phyloP scores from a whole-genome alignment of 2,113 vertebrate species.

The Dicrurus megarhynchus region DNA sequence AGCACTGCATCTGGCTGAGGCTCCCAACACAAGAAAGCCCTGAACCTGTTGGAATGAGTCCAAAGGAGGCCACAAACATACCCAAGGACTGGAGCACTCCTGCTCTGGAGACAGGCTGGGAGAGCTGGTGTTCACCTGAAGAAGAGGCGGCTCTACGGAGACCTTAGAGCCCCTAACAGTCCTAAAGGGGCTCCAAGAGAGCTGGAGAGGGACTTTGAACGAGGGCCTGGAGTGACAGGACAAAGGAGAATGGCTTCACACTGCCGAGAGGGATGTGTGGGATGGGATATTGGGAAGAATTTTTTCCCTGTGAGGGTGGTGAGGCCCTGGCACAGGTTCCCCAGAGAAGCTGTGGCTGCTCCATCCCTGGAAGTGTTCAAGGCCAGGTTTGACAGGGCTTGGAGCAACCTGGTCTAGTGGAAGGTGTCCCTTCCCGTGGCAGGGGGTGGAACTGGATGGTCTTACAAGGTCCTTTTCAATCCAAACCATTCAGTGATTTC shows the following conservation, averaged over 20 bases:
- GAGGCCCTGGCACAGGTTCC: not conserved
- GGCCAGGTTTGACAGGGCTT: not conserved
- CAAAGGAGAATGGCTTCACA: not conserved
- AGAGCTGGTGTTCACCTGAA: not conserved
- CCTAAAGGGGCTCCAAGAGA: not conserved
- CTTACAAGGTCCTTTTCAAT: not conserved
- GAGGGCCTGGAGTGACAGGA: not conserved
- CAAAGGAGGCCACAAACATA: not conserved
- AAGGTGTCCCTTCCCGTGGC: not conserved
- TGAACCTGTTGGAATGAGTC: not conserved
- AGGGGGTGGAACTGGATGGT: not conserved
- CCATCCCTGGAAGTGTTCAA: not conserved
- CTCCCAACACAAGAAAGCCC: not conserved
- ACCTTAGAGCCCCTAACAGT: not conserved
- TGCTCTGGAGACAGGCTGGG: not conserved
- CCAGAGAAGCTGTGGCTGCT: not conserved
- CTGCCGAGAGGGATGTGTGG: not conserved
- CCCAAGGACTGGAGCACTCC: not conserved
- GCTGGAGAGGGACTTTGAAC: not conserved
- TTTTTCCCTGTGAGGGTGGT: not conserved
- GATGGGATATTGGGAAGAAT: not conserved
- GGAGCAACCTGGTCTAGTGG: rapidly evolving
- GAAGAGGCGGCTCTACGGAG: not conserved
- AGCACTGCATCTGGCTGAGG: not conserved
- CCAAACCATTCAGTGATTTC: not conserved